Conservation (phyloP, 2,113 vertebrate species). For the Leptosomus discolor region DNA sequence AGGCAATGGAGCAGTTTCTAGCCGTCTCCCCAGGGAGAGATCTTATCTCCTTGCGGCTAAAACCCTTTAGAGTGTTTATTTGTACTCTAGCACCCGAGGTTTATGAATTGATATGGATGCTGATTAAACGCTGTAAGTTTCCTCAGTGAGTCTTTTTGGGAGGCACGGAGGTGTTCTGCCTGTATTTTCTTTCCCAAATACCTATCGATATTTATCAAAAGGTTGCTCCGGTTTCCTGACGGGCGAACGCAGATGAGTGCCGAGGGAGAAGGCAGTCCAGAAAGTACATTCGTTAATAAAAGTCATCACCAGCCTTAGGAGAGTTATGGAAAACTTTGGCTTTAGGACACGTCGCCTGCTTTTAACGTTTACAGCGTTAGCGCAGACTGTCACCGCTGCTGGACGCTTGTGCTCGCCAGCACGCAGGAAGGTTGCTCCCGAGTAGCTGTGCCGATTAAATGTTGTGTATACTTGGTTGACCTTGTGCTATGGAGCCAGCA, state of each 20-base stretch:
- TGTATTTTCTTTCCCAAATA: background rate
- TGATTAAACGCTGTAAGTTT: slow-evolving; percentile 40
- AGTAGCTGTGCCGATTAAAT: background rate
- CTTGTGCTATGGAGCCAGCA: background rate
- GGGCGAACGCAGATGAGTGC: accelerated
- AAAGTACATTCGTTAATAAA: accelerated
- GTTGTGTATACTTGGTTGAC: background rate
- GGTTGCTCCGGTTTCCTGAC: background rate
- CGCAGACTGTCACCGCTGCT: accelerated
- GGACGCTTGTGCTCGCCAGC: background rate
- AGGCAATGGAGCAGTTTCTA: slow-evolving; percentile 76
- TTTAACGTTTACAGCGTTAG: accelerated
- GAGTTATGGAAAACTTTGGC: background rate
- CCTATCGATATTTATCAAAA: background rate
- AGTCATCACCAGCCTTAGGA: background rate
- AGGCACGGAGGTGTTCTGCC: background rate
- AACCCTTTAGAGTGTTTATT: slow-evolving; percentile 75
- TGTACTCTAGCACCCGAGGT: slow-evolving; percentile 61
- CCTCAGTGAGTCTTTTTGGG: background rate
- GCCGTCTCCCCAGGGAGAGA: slow-evolving; percentile 75
- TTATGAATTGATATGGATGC: slow-evolving; percentile 62
- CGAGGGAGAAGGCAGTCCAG: background rate
- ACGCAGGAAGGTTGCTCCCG: background rate
- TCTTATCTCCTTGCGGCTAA: slow-evolving; percentile 76
- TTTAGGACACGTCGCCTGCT: accelerated